Percentiles rank a stretch among this genome's conserved stretches.
Conservation (phyloP, 2,113 vertebrate genomes). For the Vulpes ferrilata region DNA sequence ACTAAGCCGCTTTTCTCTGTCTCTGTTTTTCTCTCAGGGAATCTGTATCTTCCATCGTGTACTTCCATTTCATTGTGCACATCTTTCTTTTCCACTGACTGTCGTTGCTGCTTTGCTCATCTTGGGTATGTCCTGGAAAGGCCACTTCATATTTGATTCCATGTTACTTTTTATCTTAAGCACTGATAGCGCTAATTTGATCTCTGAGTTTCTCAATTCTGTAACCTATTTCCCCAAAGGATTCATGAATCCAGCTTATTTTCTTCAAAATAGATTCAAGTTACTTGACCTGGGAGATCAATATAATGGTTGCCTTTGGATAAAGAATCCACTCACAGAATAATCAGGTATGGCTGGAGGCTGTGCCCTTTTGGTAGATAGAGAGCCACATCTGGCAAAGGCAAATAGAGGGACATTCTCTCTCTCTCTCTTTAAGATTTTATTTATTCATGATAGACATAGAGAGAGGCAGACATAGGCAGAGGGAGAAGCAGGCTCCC, state of each 20-base stretch:
- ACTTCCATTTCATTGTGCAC: not conserved
- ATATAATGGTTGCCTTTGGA: not conserved
- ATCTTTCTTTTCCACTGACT: not conserved
- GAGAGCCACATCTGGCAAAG: not conserved
- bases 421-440: no score
- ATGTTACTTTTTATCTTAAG: not conserved
- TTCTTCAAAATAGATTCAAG: constrained; percentile 23
- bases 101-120: not conserved
- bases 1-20: not conserved
- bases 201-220: not conserved
- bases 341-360: not conserved
- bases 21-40: not conserved
- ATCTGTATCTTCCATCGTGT: no score
- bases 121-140: not conserved
- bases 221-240: not conserved
- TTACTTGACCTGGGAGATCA: not conserved
- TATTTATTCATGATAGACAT: no score
- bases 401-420: not conserved
- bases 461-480: no score
- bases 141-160: not conserved
- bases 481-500: no score
- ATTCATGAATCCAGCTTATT: not conserved
- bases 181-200: not conserved
- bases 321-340: not conserved
- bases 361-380: not conserved